These are phyloP conservation scores for Poliocrania exsul DNA, from an alignment of 2,797 vertebrate genomes.

Conservation along the genomic window DNA sequence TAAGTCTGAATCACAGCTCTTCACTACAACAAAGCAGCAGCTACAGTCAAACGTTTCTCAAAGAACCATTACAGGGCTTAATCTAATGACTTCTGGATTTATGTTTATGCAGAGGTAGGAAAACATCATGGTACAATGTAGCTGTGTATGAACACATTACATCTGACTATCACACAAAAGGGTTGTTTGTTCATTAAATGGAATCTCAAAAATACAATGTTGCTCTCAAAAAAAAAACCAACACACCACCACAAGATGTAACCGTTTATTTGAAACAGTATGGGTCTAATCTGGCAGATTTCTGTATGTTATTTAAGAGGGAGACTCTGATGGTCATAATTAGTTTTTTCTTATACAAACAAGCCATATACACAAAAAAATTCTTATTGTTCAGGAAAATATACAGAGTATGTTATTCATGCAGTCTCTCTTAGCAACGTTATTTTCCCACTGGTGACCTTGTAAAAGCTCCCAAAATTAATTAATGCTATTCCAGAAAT, in stretches of 20 bases:
- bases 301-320: not conserved
- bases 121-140: slow-evolving; percentile 42
- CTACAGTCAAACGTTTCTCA: slow-evolving; percentile 42
- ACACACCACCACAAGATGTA: not conserved
- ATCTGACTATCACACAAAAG: not conserved
- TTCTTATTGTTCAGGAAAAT: not conserved
- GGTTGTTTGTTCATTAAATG: not conserved
- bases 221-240: not conserved
- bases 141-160: slow-evolving; percentile 7
- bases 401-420: not conserved
- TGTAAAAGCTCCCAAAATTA: not conserved
- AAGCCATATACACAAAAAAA: not conserved
- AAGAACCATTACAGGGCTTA: slow-evolving; percentile 3
- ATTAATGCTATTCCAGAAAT: not conserved
- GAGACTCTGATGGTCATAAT: not conserved
- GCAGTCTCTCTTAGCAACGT: not conserved
- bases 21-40: slow-evolving; percentile 43
- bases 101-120: slow-evolving; percentile 46
- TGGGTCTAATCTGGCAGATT: not conserved
- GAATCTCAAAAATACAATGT: not conserved
- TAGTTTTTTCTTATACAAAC: not conserved
- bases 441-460: not conserved
- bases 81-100: slow-evolving; percentile 1
- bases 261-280: not conserved
- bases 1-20: slow-evolving; percentile 50